Percentiles rank a stretch among this genome's conserved stretches.
phyloP scores from a whole-genome alignment of 2,113 vertebrate genomes.

The Apus apus region DNA sequence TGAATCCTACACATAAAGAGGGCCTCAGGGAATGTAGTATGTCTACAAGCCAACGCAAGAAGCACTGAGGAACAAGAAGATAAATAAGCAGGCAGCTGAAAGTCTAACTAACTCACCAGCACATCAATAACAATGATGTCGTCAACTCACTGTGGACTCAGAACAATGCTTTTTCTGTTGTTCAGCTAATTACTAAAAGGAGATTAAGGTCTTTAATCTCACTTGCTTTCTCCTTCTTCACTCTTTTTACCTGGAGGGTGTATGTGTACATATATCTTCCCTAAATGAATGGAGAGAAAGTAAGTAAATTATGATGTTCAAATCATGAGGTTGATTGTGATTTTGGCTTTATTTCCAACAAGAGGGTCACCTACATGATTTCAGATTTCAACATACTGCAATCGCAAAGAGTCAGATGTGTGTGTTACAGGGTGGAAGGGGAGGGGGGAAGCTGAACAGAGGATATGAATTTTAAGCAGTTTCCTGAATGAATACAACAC shows the following conservation, averaged over 20 bases:
- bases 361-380: background rate
- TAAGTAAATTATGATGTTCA: background rate
- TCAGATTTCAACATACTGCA: background rate
- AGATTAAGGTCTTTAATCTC: constrained; percentile 68
- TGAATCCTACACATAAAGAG: constrained; percentile 37
- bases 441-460: background rate
- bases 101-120: constrained; percentile 35
- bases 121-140: constrained; percentile 68
- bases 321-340: background rate
- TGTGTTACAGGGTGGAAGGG: background rate
- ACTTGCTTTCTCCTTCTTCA: background rate
- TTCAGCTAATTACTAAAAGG: constrained; percentile 70
- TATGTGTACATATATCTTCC: background rate
- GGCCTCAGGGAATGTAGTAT: constrained; percentile 7
- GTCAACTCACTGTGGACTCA: constrained; percentile 11
- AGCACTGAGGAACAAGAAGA: background rate
- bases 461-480: constrained; percentile 60
- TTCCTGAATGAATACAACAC: constrained; percentile 42
- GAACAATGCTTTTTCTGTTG: constrained; percentile 44
- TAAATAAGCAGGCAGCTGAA: constrained; percentile 39
- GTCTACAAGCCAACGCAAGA: constrained; percentile 13
- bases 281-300: constrained; percentile 1
- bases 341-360: background rate
- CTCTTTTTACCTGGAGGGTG: constrained; percentile 19
- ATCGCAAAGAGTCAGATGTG: background rate